phyloP scores from a whole-genome alignment of 2,797 vertebrate species.

The Sebastes itinus region DNA sequence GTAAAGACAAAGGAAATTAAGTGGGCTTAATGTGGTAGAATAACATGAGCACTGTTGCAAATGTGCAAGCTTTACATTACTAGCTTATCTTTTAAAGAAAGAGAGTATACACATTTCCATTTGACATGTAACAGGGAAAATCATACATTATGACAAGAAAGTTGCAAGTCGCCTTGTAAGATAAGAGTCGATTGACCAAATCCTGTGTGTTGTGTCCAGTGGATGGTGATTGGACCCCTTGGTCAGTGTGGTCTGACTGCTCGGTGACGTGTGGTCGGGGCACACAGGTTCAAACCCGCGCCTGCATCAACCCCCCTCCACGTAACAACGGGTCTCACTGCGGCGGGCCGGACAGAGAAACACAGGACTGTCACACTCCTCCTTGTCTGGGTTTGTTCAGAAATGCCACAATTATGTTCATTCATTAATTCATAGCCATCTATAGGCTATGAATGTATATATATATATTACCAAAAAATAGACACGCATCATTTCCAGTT shows the following conservation, averaged over 20 bases:
- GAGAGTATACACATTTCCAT: too few species aligned
- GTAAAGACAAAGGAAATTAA: background rate
- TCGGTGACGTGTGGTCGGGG: slow-evolving; percentile 85
- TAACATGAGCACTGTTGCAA: background rate
- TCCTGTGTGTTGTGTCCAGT: slow-evolving; percentile 68
- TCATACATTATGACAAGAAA: background rate
- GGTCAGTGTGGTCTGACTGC: slow-evolving; percentile 92
- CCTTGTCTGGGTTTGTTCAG: slow-evolving; percentile 79
- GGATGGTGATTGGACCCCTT: slow-evolving; percentile 86
- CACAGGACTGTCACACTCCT: slow-evolving; percentile 73
- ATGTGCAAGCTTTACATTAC: background rate
- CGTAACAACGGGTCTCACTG: slow-evolving; percentile 81
- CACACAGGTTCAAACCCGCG: slow-evolving; percentile 80
- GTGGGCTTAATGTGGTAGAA: background rate
- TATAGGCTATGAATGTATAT: too few species aligned
- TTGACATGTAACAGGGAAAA: background rate
- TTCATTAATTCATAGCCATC: background rate
- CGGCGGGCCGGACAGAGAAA: slow-evolving; percentile 78
- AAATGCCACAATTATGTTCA: background rate
- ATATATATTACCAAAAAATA: background rate
- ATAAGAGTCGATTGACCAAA: background rate
- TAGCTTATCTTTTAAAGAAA: background rate
- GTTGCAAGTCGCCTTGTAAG: background rate
- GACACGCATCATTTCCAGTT: background rate
- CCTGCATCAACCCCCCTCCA: slow-evolving; percentile 84